These are phyloP conservation scores for Mustelus asterias DNA, from an alignment of 2,113 vertebrate genomes.

Conservation along the genomic window DNA sequence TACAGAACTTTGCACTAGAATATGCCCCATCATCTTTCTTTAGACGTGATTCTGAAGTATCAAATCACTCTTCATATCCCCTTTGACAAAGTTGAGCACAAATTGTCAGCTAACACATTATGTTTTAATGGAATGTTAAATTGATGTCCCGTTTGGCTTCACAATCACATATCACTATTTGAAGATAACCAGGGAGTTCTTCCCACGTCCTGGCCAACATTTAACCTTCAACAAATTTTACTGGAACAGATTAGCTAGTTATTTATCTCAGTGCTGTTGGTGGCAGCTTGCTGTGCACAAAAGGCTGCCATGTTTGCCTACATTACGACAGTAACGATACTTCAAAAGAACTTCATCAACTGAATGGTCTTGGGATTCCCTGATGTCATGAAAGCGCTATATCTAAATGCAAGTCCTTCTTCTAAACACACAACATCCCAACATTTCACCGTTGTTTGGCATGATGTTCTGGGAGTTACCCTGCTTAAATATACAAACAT, in stretches of 20 bases:
- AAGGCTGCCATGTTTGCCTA: too few species aligned
- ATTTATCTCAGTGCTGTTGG: too few species aligned
- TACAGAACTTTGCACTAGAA: background rate
- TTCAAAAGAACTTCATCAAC: background rate
- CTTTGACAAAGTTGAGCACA: background rate
- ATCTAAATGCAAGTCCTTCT: background rate
- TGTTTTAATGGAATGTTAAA: too few species aligned
- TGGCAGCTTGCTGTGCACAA: too few species aligned
- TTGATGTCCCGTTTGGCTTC: too few species aligned
- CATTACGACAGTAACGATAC: too few species aligned
- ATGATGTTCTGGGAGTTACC: background rate
- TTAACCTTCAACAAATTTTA: too few species aligned
- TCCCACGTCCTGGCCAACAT: too few species aligned
- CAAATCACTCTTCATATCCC: background rate
- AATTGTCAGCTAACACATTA: background rate
- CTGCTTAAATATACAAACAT: background rate
- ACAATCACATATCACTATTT: too few species aligned
- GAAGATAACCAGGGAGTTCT: too few species aligned
- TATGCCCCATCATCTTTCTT: background rate
- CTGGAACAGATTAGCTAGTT: too few species aligned
- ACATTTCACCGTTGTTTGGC: background rate
- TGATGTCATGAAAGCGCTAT: background rate
- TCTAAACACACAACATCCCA: background rate
- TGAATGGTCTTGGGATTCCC: background rate
- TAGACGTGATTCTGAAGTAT: background rate